Conservation (phyloP, 2,113 vertebrate species). For the Oryzias javanicus region DNA sequence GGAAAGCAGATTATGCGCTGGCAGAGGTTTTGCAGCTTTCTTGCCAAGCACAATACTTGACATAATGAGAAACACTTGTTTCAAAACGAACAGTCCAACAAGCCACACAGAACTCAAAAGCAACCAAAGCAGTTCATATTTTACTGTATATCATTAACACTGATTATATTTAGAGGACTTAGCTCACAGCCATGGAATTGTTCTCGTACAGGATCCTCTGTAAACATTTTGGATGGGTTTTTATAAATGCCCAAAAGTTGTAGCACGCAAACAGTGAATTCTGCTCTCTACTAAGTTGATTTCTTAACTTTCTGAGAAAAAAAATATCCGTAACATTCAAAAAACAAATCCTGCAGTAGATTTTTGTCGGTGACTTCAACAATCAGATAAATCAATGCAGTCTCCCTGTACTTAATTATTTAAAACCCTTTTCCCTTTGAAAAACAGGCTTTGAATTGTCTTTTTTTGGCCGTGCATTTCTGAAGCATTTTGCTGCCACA, state of each 20-base stretch:
- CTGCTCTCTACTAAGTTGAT: not conserved
- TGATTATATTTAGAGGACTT: constrained; percentile 52
- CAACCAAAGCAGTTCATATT: constrained; percentile 32
- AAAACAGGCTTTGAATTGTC: constrained; percentile 43
- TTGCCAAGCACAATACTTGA: constrained; percentile 72
- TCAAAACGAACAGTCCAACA: constrained; percentile 52
- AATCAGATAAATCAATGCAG: no score
- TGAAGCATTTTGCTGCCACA: constrained; percentile 57
- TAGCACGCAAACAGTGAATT: constrained; percentile 5
- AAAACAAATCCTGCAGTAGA: no score
- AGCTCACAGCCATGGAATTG: constrained; percentile 16
- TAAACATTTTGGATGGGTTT: constrained; percentile 20
- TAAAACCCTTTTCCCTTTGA: constrained; percentile 32
- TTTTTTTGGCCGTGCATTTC: constrained; percentile 32
- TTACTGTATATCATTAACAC: constrained; percentile 47
- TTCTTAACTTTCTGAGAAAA: no score
- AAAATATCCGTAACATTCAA: no score
- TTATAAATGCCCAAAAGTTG: constrained; percentile 27
- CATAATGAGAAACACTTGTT: constrained; percentile 75
- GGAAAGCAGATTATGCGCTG: constrained; percentile 66
- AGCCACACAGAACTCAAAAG: constrained; percentile 54
- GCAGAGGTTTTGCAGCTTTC: constrained; percentile 37
- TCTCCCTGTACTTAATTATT: no score
- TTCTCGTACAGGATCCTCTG: constrained; percentile 17
- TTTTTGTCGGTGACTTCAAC: no score